A percentile compares a stretch with the other conserved stretches of the same genome.
These are phyloP conservation scores for Petrocephalus microphthalmus DNA, from an alignment of 2,113 vertebrate genomes.

Conservation along the genomic window DNA sequence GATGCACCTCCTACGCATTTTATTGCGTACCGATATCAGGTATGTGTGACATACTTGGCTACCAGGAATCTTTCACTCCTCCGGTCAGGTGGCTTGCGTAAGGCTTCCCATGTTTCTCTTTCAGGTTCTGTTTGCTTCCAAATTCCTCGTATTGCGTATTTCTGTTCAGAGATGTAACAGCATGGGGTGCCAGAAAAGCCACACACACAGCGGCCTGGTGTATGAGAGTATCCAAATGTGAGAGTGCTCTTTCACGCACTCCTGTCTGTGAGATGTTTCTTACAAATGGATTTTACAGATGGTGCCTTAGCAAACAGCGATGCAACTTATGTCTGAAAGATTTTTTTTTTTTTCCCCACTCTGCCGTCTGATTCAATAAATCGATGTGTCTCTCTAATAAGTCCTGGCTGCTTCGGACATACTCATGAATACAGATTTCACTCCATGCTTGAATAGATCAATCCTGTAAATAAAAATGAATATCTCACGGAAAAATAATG, in stretches of 20 bases:
- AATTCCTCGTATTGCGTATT: background rate
- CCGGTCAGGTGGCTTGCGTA: background rate
- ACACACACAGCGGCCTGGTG: background rate
- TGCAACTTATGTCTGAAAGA: background rate
- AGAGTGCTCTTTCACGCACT: background rate
- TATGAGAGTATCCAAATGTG: background rate
- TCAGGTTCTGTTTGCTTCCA: background rate
- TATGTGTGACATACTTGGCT: background rate
- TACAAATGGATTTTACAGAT: constrained; percentile 12
- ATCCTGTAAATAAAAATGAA: background rate
- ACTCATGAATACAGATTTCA: constrained; percentile 10
- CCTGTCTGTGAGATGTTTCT: background rate
- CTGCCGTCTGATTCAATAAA: constrained; percentile 7
- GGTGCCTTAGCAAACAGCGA: constrained; percentile 1
- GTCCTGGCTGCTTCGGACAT: background rate
- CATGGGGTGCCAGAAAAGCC: background rate
- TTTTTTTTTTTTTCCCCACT: too few species aligned
- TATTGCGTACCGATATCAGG: background rate
- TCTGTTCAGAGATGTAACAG: background rate
- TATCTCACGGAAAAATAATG: background rate
- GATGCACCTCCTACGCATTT: background rate
- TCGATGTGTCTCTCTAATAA: background rate
- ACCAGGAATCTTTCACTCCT: background rate
- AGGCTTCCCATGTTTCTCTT: background rate
- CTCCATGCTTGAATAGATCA: background rate